Evolutionary conservation across 2,888 invertebrate genomes (phyloP).

Genomic region (Ormyrus nitidulus): DNA sequence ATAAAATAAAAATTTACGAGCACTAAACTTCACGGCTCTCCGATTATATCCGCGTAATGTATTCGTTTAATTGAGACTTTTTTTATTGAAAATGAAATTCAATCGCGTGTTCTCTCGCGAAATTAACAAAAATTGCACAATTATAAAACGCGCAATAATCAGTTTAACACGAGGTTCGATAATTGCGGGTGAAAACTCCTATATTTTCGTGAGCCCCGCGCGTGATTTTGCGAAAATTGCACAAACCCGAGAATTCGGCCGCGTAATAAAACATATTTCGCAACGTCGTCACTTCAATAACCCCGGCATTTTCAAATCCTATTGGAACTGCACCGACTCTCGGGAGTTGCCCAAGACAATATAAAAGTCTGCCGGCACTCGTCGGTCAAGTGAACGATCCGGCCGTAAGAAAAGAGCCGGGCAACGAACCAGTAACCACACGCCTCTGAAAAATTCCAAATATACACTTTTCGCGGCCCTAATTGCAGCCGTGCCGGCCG

Average conservation of each 20-base stretch:
- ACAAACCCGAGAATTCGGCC: neutral
- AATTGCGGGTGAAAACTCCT: too few relatives aligned
- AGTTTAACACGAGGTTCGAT: too few relatives aligned
- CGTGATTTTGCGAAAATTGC: constrained; percentile 27
- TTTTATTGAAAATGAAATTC: too few relatives aligned
- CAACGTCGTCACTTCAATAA: constrained; percentile 21
- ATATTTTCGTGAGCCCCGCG: neutral
- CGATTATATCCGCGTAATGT: too few relatives aligned
- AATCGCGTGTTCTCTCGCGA: too few relatives aligned
- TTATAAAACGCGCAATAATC: too few relatives aligned
- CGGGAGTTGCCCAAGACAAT: constrained; percentile 42
- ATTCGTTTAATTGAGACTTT: too few relatives aligned
- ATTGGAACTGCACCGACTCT: neutral
- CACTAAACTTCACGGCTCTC: too few relatives aligned
- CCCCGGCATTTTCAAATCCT: constrained; percentile 37
- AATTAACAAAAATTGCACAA: too few relatives aligned
- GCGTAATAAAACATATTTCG: constrained; percentile 46
- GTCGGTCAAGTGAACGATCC: constrained; percentile 20
- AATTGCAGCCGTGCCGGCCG: constrained; percentile 2
- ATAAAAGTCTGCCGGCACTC: constrained; percentile 8
- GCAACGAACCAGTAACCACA: constrained; percentile 31
- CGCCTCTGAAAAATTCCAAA: neutral
- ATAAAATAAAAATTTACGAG: too few relatives aligned
- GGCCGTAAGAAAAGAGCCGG: constrained; percentile 10
- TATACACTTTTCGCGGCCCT: neutral